Evolutionary conservation across 2,888 invertebrate genomes (phyloP), one percentile per base, ranked within the genome.

Genomic region (Lasioglossum malachurum): DNA sequence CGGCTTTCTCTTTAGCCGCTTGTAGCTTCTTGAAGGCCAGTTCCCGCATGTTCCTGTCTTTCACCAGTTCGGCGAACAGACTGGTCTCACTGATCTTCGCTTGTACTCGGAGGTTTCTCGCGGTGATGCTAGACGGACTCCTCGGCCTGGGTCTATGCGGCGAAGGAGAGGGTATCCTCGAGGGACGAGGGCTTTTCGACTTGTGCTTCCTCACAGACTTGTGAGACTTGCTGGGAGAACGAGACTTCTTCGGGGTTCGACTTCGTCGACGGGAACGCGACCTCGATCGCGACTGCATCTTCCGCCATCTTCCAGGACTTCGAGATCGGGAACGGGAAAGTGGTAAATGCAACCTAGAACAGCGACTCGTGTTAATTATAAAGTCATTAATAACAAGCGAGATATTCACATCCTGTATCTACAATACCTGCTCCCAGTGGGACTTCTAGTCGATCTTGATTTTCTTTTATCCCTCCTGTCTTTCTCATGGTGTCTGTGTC

Each of bases 61-160:
- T 98, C 23, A 98, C 98, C 86, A 98, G 96, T 95, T 98, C 98
- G 0, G 98, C 98, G 94, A 98, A 98, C 19, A 98, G 96, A 94
- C 98, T 98, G 14, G 98, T 98, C 92, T 98, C 98, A 79, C 97
- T 97, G 93, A 98, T 98, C 95, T 98, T 98, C 92, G 98, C 97
- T 89, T 97, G 94, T 10, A 92, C 93, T 27, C 94, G 83, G 57
- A 94, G 89, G 89, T 95, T 94, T 31, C 95, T 93, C 2, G 94
- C 94, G 0, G 93, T 93, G 35, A 95, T 92, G 76, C 94, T 94
- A 19, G 93, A 94, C 0, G 95, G 95, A 64, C 94, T 95, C 41
- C 94, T 93, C 0, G 93, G 91, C n/a, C 92, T 91, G 1, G 93
- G 83, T 38, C 94, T 93, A 69, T 94, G 94, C 0, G 93, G 92